Evolutionary conservation across 2,888 invertebrate species (phyloP), one percentile per base, ranked within the genome.

Genomic region (Doris montereyensis): DNA sequence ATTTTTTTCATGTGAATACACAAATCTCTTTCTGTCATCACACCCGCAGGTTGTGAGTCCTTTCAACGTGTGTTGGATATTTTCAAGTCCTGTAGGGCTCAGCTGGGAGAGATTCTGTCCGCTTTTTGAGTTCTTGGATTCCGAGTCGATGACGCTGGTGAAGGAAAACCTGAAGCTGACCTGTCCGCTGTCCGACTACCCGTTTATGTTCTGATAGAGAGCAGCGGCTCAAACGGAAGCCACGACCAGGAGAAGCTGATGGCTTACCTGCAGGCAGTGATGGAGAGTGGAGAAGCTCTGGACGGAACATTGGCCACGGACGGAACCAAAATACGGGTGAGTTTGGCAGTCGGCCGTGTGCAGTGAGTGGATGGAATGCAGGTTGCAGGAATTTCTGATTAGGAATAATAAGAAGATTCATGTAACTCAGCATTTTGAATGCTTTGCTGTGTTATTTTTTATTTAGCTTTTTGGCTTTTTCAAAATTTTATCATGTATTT

Each of bases 121-220:
- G 97, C 98, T 0, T 98, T n/a, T 97, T 92, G 99, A 99, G 93
- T 94, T 99, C 93, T 95, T 99, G 81, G 99, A 99, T 91, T 93
- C 93, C 13, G 91, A 92, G 62, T 94, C 96, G 0, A 93, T 98
- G 87, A 93, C 93, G n/a, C 93, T 94, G 57, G 94, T 95, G 0
- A 93, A 93, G 0, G 90, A 93, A 65, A 94, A 95, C 88, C 93
- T 94, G 74, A 93, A 94, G 10, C 85, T 95, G 52, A 93, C 82
- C 10, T 92, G 88, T 91, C 92, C 89, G 92, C 93, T 71, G 3
- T 78, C 80, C 3, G 81, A 86, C 5, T 85, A 79, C 78, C 87
- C 88, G 0, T 91, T 90, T 91, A 91, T 84, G 86, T 89, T 2
- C 84, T 92, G 34, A 85, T 91, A 21, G 91, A 93, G 84, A 92